phyloP scores from a whole-genome alignment of 2,113 vertebrate species.

The Eulemur rufifrons region DNA sequence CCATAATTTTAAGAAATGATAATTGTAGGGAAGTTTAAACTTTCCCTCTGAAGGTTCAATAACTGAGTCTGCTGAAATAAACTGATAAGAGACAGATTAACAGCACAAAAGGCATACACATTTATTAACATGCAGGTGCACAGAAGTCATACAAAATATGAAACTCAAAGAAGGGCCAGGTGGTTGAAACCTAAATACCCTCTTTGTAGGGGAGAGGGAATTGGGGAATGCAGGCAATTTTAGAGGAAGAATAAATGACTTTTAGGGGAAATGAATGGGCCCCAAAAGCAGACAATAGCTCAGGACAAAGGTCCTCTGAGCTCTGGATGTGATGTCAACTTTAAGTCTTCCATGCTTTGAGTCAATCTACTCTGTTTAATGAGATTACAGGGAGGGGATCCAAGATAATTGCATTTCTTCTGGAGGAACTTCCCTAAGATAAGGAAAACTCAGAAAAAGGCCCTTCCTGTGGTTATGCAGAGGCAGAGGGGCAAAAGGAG shows the following conservation, averaged over 20 bases:
- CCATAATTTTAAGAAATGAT: slow-evolving; percentile 21
- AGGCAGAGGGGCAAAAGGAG: not conserved
- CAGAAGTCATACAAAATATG: not conserved
- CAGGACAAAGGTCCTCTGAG: not conserved
- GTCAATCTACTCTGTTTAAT: not conserved
- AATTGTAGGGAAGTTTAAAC: not conserved
- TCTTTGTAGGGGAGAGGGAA: not conserved
- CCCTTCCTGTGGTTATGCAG: not conserved
- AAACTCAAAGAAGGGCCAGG: not conserved
- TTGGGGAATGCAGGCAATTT: not conserved
- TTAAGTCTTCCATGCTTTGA: not conserved
- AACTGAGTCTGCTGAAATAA: not conserved
- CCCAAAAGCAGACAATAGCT: not conserved
- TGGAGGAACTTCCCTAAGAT: not conserved
- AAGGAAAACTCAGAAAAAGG: not conserved
- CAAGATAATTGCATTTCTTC: not conserved
- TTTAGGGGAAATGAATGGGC: not conserved
- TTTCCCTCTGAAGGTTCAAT: not conserved
- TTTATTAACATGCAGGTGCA: not conserved
- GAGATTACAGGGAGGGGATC: not conserved
- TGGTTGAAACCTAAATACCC: not conserved
- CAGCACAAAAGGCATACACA: not conserved
- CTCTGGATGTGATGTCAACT: not conserved
- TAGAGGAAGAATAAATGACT: not conserved
- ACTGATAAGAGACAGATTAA: not conserved